Evolutionary conservation across 2,888 invertebrate species (phyloP).

Genomic region (Cataglyphis cursor): DNA sequence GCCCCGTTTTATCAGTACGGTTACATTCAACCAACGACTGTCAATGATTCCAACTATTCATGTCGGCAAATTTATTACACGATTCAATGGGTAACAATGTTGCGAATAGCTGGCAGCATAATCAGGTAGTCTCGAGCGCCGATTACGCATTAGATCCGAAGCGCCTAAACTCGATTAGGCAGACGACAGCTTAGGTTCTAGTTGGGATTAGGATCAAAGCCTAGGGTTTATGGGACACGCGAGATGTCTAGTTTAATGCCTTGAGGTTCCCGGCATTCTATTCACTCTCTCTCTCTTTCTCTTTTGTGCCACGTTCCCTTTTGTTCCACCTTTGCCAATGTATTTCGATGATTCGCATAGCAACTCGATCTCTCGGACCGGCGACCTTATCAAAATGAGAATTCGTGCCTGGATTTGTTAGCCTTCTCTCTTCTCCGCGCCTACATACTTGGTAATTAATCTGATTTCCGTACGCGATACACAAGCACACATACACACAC

Average conservation of each 20-base stretch:
- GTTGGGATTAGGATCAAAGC: conserved; percentile 74
- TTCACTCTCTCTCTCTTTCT: conserved; percentile 13
- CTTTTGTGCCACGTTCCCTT: neutral
- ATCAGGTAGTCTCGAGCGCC: conserved; percentile 60
- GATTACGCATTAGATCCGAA: conserved; percentile 55
- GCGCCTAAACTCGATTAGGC: conserved; percentile 67
- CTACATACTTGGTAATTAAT: conserved; percentile 74
- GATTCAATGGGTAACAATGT: conserved; percentile 49
- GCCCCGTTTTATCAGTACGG: conserved; percentile 30
- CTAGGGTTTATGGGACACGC: conserved; percentile 41
- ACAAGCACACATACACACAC: neutral
- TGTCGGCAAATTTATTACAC: conserved; percentile 53
- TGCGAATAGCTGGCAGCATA: conserved; percentile 54
- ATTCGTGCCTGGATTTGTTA: conserved; percentile 73
- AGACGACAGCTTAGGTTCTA: conserved; percentile 67
- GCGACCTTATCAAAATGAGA: conserved; percentile 73
- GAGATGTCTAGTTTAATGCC: conserved; percentile 68
- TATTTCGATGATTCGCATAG: conserved; percentile 65
- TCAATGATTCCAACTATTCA: conserved; percentile 47
- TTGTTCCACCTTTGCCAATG: conserved; percentile 34
- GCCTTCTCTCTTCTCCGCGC: conserved; percentile 14
- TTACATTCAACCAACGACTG: conserved; percentile 27
- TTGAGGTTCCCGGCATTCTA: conserved; percentile 59
- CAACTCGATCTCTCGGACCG: conserved; percentile 65
- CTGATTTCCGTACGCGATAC: conserved; percentile 71